phyloP scores from a whole-genome alignment of 1,140 invertebrate species.

The Sycophila sp. region DNA sequence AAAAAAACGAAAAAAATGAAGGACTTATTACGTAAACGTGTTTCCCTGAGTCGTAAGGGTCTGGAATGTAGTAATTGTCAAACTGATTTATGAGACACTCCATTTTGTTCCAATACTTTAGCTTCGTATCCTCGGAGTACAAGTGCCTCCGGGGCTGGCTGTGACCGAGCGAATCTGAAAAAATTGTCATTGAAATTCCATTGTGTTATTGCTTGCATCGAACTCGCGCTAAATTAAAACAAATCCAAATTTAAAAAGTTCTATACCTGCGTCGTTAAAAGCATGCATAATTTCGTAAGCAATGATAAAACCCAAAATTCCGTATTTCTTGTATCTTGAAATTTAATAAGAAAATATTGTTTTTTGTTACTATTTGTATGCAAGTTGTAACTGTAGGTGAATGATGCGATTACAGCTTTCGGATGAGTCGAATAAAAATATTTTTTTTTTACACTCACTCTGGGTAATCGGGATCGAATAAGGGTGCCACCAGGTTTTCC shows the following conservation, averaged over 20 bases:
- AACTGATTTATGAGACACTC: constrained; percentile 12
- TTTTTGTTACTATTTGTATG: background rate
- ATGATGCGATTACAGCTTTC: background rate
- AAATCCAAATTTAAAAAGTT: background rate
- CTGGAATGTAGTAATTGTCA: constrained; percentile 12
- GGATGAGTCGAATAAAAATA: background rate
- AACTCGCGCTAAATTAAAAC: too few relatives aligned
- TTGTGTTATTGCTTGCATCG: too few relatives aligned
- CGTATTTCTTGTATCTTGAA: constrained; percentile 12
- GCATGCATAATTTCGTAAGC: constrained; percentile 22
- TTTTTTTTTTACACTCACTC: background rate
- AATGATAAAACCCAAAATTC: constrained; percentile 11
- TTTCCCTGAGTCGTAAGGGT: background rate
- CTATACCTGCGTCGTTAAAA: constrained; percentile 12
- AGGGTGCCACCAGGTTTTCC: constrained; percentile 2
- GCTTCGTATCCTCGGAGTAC: constrained; percentile 5
- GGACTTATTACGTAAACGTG: constrained; percentile 9
- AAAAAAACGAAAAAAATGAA: background rate
- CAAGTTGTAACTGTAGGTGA: background rate
- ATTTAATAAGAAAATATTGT: background rate
- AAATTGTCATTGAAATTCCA: too few relatives aligned
- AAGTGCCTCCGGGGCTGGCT: background rate
- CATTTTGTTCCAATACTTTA: constrained; percentile 5
- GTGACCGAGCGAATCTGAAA: background rate
- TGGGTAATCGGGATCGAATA: constrained; percentile 5